Evolutionary conservation across 2,888 invertebrate species (phyloP), one percentile per base, ranked within the genome.

Genomic region (Sipha maydis): DNA sequence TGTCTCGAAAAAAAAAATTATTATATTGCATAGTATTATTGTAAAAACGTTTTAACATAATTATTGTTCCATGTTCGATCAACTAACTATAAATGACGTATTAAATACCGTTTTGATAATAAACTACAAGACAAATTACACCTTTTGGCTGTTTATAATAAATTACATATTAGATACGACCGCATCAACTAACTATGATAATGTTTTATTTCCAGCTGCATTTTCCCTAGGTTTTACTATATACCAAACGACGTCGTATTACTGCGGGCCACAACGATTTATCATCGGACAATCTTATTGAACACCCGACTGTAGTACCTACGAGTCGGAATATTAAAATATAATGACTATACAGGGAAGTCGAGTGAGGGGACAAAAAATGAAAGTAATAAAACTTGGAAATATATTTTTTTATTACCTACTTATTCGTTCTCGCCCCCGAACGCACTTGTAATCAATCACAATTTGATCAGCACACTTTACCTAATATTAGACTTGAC

Each of bases 381-480:
- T 56, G 79, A 80, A 79, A 28, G 71, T 86, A 17, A 86, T 67
- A 86, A 85, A 79, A 79, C 79, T 79, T 73, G 54, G 14, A 79
- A 85, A 56, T 28, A 54, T 80, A 61, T 61, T 82, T 41, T 34
- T 34, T 83, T 61, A 25, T 75, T 69, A 67, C n/a, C 14, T 17
- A 41, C 28, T 5, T 61, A 17, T 71, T 28, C 73, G 38, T 71
- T 61, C 73, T 86, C 61, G 41, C 61, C 73, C 28, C 56, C 86
- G n/a, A 80, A 75, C 31, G 41, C 31, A 25, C 14, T 38, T 79
- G 14, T 48, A 86, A 86, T 86, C 85, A 86, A 86, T 86, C 86
- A 88, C 73, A 61, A 73, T 85, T 80, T 78, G 75, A 88, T 88
- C 56, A 61, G 80, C 80, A 71, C 86, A 79, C 56, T 86, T 79